A percentile compares a stretch with the other conserved stretches of the same genome.
Conservation (phyloP, 2,113 vertebrate species). For the Theristicus caerulescens region DNA sequence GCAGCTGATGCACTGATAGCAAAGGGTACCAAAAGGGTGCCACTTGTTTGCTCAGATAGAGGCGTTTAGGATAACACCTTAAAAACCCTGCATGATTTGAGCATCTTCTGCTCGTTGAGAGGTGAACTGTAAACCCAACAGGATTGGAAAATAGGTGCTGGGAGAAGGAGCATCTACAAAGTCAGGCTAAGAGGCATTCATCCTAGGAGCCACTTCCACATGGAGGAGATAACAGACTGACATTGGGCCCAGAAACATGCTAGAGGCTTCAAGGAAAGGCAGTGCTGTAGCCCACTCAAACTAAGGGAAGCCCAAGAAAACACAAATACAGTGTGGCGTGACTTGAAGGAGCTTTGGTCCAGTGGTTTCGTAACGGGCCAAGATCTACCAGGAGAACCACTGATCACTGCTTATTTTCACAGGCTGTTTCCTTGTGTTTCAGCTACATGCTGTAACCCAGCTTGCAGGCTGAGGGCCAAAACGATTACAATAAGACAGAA, state of each 20-base stretch:
- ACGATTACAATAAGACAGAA: not conserved
- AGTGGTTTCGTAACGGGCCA: not conserved
- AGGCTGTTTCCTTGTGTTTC: not conserved
- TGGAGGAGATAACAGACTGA: not conserved
- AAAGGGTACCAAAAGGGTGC: not conserved
- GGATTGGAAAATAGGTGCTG: not conserved
- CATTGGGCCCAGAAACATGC: not conserved
- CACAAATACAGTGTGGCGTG: not conserved
- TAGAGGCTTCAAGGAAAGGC: not conserved
- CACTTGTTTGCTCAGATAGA: not conserved
- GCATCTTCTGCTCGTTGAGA: not conserved
- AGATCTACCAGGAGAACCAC: not conserved
- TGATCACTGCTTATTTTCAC: not conserved
- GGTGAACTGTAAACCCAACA: not conserved
- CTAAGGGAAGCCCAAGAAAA: not conserved
- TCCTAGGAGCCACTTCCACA: not conserved
- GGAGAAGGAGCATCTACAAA: not conserved
- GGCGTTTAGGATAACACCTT: not conserved
- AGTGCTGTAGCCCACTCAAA: not conserved
- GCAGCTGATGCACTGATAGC: not conserved
- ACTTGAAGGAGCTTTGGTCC: not conserved
- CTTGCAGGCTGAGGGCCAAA: not conserved
- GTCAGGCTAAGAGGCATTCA: not conserved
- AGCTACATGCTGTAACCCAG: not conserved
- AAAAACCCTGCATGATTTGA: not conserved